A percentile compares a stretch with the other conserved stretches of the same genome.
Evolutionary conservation across 1,140 invertebrate species (phyloP).

Genomic region (Lepidurus apus): DNA sequence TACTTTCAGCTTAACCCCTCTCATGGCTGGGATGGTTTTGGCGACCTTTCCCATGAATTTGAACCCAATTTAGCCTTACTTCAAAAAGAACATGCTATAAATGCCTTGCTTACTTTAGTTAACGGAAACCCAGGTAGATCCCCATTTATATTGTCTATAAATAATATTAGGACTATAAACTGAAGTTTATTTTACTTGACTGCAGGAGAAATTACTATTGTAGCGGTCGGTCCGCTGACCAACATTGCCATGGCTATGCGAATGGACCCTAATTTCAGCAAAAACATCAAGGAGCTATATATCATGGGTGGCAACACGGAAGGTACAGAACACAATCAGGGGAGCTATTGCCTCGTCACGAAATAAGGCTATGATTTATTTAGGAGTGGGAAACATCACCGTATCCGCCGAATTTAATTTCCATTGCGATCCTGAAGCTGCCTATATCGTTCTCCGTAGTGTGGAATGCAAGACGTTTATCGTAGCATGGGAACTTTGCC

Average conservation of each 20-base stretch:
- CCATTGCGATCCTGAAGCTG: conserved; percentile 56
- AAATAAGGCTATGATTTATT: conserved; percentile 25
- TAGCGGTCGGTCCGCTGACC: conserved; percentile 56
- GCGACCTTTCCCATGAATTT: conserved; percentile 36
- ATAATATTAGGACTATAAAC: not conserved
- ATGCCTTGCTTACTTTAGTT: conserved; percentile 43
- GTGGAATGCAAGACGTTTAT: conserved; percentile 40
- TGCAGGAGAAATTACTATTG: conserved; percentile 46
- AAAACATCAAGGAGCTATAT: conserved; percentile 49
- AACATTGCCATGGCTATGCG: conserved; percentile 56
- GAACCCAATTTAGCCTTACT: conserved; percentile 35
- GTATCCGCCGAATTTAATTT: conserved; percentile 63
- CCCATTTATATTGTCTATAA: not conserved
- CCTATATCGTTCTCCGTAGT: conserved; percentile 50
- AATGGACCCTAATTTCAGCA: conserved; percentile 51
- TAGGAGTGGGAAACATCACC: conserved; percentile 50
- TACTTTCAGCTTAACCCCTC: conserved; percentile 37
- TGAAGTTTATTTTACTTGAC: conserved; percentile 16
- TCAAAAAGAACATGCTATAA: conserved; percentile 38
- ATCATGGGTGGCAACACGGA: conserved; percentile 57
- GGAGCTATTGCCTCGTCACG: not conserved
- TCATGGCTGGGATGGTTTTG: conserved; percentile 44
- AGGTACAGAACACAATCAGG: conserved; percentile 35
- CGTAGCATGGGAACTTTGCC: conserved; percentile 43
- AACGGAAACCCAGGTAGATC: conserved; percentile 46